phyloP scores from a whole-genome alignment of 2,797 vertebrate species.

The Ctenosaura bakeri region DNA sequence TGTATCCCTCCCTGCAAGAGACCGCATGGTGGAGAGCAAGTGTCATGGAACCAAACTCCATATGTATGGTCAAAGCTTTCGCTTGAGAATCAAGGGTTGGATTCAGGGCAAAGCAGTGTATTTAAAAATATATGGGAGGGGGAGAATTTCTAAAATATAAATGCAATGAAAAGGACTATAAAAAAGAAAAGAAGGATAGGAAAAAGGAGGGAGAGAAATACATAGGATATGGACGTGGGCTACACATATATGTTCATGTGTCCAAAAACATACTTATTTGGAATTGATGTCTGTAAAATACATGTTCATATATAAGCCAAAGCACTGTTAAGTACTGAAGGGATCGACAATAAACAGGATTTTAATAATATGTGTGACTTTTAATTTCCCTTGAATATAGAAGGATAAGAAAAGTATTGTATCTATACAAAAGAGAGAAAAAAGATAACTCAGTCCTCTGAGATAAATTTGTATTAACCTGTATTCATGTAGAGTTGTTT shows the following conservation, averaged over 20 bases:
- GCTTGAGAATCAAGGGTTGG: too few species aligned
- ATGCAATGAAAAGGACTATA: too few species aligned
- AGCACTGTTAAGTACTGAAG: neutral
- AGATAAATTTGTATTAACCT: conserved; percentile 5
- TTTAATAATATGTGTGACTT: conserved; percentile 32
- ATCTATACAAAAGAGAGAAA: neutral
- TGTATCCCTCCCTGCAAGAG: neutral
- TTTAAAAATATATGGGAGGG: too few species aligned
- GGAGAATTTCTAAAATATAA: too few species aligned
- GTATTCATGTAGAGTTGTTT: conserved; percentile 33
- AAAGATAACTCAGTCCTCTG: conserved; percentile 20
- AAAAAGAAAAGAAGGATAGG: too few species aligned
- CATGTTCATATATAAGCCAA: too few species aligned
- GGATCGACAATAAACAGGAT: neutral
- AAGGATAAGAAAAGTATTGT: conserved; percentile 1
- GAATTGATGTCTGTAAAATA: too few species aligned
- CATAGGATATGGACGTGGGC: too few species aligned
- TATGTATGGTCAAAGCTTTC: neutral
- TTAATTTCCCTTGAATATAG: conserved; percentile 21
- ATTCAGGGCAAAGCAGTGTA: neutral
- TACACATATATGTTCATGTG: too few species aligned
- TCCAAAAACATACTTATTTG: too few species aligned
- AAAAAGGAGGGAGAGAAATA: too few species aligned
- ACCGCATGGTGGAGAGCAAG: neutral
- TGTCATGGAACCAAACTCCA: neutral